Evolutionary conservation across 1,140 invertebrate species (phyloP).

Genomic region (Copidosoma floridanum): DNA sequence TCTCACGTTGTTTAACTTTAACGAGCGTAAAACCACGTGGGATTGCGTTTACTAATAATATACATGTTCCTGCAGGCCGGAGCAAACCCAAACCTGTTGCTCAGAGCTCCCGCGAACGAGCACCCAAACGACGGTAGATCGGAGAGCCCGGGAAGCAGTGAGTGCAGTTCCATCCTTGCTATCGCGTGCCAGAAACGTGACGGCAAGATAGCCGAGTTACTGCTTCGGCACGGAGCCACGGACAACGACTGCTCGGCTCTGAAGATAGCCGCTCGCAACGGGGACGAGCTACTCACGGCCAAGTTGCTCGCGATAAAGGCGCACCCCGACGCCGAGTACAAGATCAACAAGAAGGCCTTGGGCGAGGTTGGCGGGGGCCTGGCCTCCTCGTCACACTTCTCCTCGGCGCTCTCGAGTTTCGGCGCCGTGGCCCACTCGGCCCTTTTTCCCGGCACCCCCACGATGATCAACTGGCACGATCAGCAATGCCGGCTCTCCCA

Average conservation of each 20-base stretch:
- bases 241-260: slow-evolving; percentile 86
- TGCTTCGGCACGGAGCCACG: slow-evolving; percentile 83
- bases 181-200: slow-evolving; percentile 57
- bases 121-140: slow-evolving; percentile 40
- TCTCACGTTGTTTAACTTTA: too few relatives aligned
- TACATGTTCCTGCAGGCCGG: slow-evolving; percentile 65
- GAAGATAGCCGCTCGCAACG: slow-evolving; percentile 66
- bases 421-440: slow-evolving; percentile 74
- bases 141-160: too few relatives aligned
- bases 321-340: slow-evolving; percentile 80
- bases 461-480: slow-evolving; percentile 94
- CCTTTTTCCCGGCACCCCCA: slow-evolving; percentile 81
- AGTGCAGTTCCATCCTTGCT: too few relatives aligned
- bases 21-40: too few relatives aligned
- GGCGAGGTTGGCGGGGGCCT: slow-evolving; percentile 72
- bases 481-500: slow-evolving; percentile 69
- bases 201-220: slow-evolving; percentile 66
- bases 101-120: slow-evolving; percentile 54
- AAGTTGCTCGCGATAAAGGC: slow-evolving; percentile 78
- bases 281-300: slow-evolving; percentile 71
- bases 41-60: too few relatives aligned
- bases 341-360: slow-evolving; percentile 83
- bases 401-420: slow-evolving; percentile 58
- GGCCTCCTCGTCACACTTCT: slow-evolving; percentile 58
- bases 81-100: slow-evolving; percentile 69